Base-by-base conservation (phyloP, 37 sponge, comb jelly and placozoan genomes). In the Beroe forskalii region DNA sequence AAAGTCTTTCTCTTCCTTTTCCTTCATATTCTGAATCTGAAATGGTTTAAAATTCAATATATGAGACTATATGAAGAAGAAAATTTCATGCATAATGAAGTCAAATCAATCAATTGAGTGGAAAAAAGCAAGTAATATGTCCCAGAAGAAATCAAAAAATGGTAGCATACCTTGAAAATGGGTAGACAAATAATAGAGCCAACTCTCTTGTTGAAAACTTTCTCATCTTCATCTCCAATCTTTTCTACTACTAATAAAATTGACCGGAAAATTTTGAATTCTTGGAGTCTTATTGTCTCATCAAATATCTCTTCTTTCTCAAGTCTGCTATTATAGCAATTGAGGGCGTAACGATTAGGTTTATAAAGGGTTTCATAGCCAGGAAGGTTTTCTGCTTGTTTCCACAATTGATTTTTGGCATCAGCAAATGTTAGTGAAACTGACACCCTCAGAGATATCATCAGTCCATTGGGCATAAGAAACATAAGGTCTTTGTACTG, bases 171-270 rank as follows among this genome's bases (percentile, higher is more conserved):
- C 38, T 30, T 72, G 75, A 72, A 72, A 32, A 37, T 72, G 35
- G 75, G 75, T 8, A 72, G 39, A 25, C 95, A 94, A 69, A 97
- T 97, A 31, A 95, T 62, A n/a, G 92, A 91, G 24, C 94, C 90
- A 62, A 97, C 91, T 38, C 94, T 94, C 27, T 93, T 95, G 62
- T 97, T 94, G 66, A 97, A 91, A 0, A 93, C 69, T 91, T 97
- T 97, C 72, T 97, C 95, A 36, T 93, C 92, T 38, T 93, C 91
- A 48, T 95, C 92, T 12, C 97, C 97, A 36, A 92, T 90, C 67
- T 92, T 76, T 76, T 97, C 97, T 22, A 92, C 92, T 25, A 97
- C 91, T 17, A 72, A 39, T 33, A 72, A 36, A 20, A 72, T 72
- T 8, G 37, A 38, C 9, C 75, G 75, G 35, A 72, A 72, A 20